Base-by-base conservation (phyloP, 2,888 invertebrate species). In the Epirrhoe tristata region DNA sequence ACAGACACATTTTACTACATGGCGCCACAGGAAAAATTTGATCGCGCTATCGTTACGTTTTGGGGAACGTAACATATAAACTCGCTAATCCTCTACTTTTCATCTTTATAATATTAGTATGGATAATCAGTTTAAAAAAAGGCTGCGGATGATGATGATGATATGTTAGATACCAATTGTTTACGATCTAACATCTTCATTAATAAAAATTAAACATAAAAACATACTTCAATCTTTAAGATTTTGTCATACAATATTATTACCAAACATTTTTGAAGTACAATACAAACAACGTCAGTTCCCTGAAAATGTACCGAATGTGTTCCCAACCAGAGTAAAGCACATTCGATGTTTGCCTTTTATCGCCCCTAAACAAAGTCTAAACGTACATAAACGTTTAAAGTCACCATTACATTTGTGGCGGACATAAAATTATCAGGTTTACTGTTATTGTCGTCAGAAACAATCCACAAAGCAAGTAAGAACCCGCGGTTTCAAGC, bases 361-460 rank as follows among this genome's bases (percentile, higher is more conserved):
- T 81, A 83, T 78, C 74, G 76, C 73, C 74, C 63, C 67, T 80
- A 77, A 81, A 81, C 80, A 80, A 84, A 84, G 81, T 83, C 76
- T 80, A 77, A 81, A 76, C 74, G 79, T 80, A 76, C 78, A 74
- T 70, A 71, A 74, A 71, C 66, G 73, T 76, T 81, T 74, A 72
- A 79, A 77, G 78, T 79, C 77, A 66, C 72, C 77, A 74, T 81
- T 80, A 81, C 75, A 76, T 78, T 78, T 74, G 76, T 71, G 76
- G 75, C 67, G 77, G 75, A 79, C 81, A 79, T 86, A 85, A 87
- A 87, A 86, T 85, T 79, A 82, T 79, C 80, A 79, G 76, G 79
- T 88, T 86, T 86, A 87, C 82, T 82, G 82, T 82, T 76, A 77
- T 76, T 79, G 77, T 80, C 74, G 77, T 81, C 81, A 72, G 77